These are phyloP conservation scores for Grapholita molesta DNA, from an alignment of 1,140 invertebrate genomes.

Conservation along the genomic window DNA sequence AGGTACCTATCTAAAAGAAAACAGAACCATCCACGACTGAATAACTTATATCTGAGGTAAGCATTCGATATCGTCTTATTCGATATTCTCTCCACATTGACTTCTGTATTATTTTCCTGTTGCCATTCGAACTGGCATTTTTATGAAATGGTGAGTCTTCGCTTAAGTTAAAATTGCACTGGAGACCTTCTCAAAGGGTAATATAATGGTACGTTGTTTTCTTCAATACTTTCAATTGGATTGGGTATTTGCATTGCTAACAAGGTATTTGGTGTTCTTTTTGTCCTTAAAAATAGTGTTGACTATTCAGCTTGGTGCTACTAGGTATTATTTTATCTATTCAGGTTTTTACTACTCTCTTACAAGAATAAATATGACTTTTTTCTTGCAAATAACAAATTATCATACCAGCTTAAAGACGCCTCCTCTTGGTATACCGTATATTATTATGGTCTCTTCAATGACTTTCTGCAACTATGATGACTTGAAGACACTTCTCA, in stretches of 20 bases:
- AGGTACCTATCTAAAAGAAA: constrained; percentile 30
- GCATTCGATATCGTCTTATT: constrained; percentile 34
- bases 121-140: constrained; percentile 27
- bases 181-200: not conserved
- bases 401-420: not conserved
- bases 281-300: too few species aligned
- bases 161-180: constrained; percentile 28
- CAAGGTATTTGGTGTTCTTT: not conserved
- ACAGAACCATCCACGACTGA: constrained; percentile 32
- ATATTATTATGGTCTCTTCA: too few species aligned
- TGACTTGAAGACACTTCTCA: too few species aligned
- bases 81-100: constrained; percentile 22
- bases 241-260: not conserved
- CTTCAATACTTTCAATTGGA: not conserved
- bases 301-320: too few species aligned
- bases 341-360: not conserved
- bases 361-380: too few species aligned
- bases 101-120: constrained; percentile 37
- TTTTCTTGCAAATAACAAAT: not conserved
- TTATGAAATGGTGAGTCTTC: constrained; percentile 21
- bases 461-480: too few species aligned
- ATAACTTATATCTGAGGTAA: constrained; percentile 38
- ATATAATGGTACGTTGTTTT: not conserved
- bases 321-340: not conserved
- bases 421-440: too few species aligned